These are phyloP conservation scores for Blastomussa wellsi DNA, from an alignment of 92 coral and sea anemone genomes.

Conservation along the genomic window DNA sequence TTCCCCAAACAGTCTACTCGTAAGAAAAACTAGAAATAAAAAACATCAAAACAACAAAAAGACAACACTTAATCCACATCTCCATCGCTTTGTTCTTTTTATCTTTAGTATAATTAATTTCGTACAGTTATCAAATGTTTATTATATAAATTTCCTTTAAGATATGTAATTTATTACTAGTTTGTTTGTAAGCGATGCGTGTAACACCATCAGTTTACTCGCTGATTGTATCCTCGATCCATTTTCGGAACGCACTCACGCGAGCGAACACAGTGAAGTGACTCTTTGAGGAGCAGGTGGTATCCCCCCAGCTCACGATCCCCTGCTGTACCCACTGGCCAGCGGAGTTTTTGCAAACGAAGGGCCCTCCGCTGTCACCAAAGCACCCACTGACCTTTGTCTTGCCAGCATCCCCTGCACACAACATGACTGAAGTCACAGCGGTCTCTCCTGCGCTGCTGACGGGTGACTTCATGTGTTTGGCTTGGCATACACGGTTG, in stretches of 20 bases:
- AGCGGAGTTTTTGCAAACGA: slow-evolving; percentile 62
- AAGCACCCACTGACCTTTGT: slow-evolving; percentile 56
- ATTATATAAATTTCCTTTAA: not conserved
- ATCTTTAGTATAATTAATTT: not conserved
- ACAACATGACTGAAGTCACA: slow-evolving; percentile 60
- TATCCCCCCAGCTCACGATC: slow-evolving; percentile 68
- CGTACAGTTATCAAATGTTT: not conserved
- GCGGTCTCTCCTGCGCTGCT: slow-evolving; percentile 1
- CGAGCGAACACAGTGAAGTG: slow-evolving; percentile 66
- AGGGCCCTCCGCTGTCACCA: slow-evolving; percentile 74
- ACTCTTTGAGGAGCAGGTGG: slow-evolving; percentile 41
- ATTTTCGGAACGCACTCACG: slow-evolving; percentile 57
- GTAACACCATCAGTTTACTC: not conserved
- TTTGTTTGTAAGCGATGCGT: not conserved
- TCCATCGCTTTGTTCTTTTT: not conserved
- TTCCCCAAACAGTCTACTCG: not conserved
- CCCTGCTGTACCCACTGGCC: slow-evolving; percentile 72
- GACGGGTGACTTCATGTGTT: not conserved
- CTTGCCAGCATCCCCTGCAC: slow-evolving; percentile 78
- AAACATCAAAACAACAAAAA: not conserved
- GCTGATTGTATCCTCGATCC: slow-evolving; percentile 50
- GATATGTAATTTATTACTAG: not conserved
- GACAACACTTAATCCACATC: not conserved
- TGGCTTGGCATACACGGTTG: slow-evolving; percentile 44
- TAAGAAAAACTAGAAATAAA: not conserved